Evolutionary conservation across 2,113 vertebrate species (phyloP).

Genomic region (Porphyrio hochstetteri): DNA sequence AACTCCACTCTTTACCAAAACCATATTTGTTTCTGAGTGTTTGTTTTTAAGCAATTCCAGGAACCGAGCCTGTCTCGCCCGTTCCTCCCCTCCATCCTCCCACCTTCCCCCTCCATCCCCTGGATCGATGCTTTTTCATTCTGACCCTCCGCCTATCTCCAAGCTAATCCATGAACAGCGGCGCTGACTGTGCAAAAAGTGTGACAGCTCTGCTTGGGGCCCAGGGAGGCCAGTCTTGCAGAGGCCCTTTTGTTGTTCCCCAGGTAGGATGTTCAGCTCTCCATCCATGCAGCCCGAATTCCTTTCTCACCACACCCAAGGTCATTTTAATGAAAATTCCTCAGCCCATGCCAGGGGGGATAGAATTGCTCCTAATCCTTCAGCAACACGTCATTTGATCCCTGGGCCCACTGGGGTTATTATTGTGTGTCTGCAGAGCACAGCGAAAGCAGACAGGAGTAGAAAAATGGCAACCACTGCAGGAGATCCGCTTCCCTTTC

Average conservation of each 20-base stretch:
- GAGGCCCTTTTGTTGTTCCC: conserved; percentile 48
- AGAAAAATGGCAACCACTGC: conserved; percentile 47
- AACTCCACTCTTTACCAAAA: neutral
- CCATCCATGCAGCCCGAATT: conserved; percentile 77
- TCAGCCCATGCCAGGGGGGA: conserved; percentile 83
- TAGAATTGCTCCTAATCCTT: conserved; percentile 91
- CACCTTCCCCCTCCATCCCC: neutral
- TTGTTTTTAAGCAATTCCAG: conserved; percentile 9
- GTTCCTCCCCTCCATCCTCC: neutral
- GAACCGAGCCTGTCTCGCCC: neutral
- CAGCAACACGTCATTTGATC: conserved; percentile 83
- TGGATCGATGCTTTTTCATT: conserved; percentile 3
- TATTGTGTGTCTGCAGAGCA: conserved; percentile 68
- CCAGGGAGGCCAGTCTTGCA: neutral
- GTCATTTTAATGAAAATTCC: conserved; percentile 96
- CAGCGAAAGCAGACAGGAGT: conserved; percentile 47
- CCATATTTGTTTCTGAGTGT: neutral
- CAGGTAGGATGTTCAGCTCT: conserved; percentile 70
- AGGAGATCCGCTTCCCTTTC: conserved; percentile 33
- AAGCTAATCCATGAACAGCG: conserved; percentile 17
- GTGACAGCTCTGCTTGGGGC: conserved; percentile 17
- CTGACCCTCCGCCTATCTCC: neutral
- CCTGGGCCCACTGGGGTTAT: conserved; percentile 70
- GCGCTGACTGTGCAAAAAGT: neutral
- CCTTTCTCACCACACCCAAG: conserved; percentile 88